These are phyloP conservation scores for Nowickia ferox DNA, from an alignment of 2,888 invertebrate species.

Conservation along the genomic window DNA sequence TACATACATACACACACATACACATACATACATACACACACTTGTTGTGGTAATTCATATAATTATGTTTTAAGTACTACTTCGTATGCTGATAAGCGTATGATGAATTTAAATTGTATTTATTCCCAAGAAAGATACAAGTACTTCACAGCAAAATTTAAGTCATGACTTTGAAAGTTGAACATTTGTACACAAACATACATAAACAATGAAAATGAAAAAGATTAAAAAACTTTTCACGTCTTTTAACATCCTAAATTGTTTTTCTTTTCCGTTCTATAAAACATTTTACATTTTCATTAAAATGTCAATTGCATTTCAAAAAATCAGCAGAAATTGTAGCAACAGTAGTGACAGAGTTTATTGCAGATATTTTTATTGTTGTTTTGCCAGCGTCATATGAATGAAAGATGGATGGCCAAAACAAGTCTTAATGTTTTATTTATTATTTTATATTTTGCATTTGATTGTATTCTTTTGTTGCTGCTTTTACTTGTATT, in stretches of 20 bases:
- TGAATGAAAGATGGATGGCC: conserved; percentile 38
- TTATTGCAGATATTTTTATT: not conserved
- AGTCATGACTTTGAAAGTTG: conserved; percentile 35
- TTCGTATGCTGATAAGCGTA: not conserved
- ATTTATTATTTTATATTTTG: conserved; percentile 13
- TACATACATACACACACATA: too few species aligned
- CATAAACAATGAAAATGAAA: not conserved
- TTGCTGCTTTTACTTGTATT: not conserved
- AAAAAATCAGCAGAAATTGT: conserved; percentile 18
- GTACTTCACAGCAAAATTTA: conserved; percentile 39
- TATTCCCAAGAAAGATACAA: conserved; percentile 19
- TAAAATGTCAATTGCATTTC: conserved; percentile 65
- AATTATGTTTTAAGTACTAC: conserved; percentile 27
- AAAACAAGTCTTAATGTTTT: conserved; percentile 42
- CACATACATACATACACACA: not conserved
- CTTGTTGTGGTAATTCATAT: conserved; percentile 24
- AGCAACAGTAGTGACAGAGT: not conserved
- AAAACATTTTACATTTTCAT: conserved; percentile 12
- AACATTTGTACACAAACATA: not conserved
- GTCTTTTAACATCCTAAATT: conserved; percentile 23
- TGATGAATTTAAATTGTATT: conserved; percentile 49
- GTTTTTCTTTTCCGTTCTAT: conserved; percentile 1
- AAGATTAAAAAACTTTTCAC: not conserved
- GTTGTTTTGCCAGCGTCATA: conserved; percentile 47
- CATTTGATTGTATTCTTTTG: not conserved